Evolutionary conservation across 2,797 vertebrate species (phyloP).

Genomic region (Amazona finschi): DNA sequence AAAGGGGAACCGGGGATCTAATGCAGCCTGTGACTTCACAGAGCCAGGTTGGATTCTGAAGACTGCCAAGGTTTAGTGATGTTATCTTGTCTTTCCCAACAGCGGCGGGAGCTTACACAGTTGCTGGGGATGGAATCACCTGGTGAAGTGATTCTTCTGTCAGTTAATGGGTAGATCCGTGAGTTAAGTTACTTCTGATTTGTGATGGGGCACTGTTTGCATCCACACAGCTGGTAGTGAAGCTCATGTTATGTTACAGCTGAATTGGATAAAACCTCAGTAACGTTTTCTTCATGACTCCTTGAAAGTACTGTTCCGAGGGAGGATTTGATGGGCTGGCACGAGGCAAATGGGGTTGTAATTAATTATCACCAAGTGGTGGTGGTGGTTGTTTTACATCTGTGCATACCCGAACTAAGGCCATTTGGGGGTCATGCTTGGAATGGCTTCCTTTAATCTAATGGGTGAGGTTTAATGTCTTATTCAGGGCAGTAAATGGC

Average conservation of each 20-base stretch:
- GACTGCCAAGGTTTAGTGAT: not conserved
- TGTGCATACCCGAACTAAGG: not conserved
- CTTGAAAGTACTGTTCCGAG: not conserved
- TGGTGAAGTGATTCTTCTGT: not conserved
- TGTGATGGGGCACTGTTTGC: not conserved
- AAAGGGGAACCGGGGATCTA: not conserved
- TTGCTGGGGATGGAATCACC: not conserved
- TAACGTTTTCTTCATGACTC: not conserved
- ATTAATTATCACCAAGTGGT: not conserved
- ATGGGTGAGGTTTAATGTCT: not conserved
- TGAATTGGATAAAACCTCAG: fast-evolving
- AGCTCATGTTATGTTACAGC: not conserved
- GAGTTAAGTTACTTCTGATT: not conserved
- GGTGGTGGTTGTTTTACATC: fast-evolving
- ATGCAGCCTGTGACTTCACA: not conserved
- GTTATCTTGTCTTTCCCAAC: not conserved
- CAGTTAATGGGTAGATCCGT: not conserved
- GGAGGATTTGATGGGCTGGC: not conserved
- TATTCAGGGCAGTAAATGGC: not conserved
- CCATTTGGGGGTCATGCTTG: not conserved
- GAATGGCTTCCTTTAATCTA: not conserved
- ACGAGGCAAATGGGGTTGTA: not conserved
- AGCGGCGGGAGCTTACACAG: not conserved
- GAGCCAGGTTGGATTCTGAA: not conserved
- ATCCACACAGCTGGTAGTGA: not conserved